Evolutionary conservation across 2,113 vertebrate genomes (phyloP).

Genomic region (Halcyon malimbica): DNA sequence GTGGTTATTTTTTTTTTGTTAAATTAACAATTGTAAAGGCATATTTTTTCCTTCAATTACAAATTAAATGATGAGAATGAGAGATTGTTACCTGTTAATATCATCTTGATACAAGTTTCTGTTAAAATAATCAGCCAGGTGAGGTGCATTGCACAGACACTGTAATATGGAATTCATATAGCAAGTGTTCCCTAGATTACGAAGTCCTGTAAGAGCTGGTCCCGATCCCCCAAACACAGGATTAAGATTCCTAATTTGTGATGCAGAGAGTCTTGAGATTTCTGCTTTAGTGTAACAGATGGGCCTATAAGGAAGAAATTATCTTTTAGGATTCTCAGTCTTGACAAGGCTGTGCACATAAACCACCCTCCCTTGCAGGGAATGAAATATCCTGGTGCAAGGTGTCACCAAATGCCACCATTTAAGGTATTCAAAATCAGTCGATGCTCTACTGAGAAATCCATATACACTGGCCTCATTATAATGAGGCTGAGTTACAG

Average conservation of each 20-base stretch:
- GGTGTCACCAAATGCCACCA: background rate
- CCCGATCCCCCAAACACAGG: constrained; percentile 92
- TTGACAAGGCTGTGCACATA: background rate
- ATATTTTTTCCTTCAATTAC: background rate
- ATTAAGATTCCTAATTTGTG: constrained; percentile 93
- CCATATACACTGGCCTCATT: background rate
- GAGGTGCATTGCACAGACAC: constrained; percentile 93
- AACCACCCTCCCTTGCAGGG: background rate
- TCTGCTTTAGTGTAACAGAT: constrained; percentile 84
- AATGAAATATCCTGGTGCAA: background rate
- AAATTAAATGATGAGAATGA: background rate
- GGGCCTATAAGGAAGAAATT: constrained; percentile 67
- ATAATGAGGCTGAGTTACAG: background rate
- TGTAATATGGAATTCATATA: constrained; percentile 99
- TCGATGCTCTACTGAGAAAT: background rate
- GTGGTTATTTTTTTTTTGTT: no score
- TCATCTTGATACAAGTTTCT: constrained; percentile 91
- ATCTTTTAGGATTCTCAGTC: background rate
- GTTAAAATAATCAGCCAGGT: constrained; percentile 94
- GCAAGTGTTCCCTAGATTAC: constrained; percentile 97
- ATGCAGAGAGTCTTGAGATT: constrained; percentile 89
- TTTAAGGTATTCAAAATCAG: background rate
- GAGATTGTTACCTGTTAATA: constrained; percentile 88
- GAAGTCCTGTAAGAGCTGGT: constrained; percentile 90
- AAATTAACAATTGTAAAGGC: background rate